A percentile compares a stretch with the other conserved stretches of the same genome.
Conservation (phyloP, 2,113 vertebrate genomes). For the Myiopsitta monachus region DNA sequence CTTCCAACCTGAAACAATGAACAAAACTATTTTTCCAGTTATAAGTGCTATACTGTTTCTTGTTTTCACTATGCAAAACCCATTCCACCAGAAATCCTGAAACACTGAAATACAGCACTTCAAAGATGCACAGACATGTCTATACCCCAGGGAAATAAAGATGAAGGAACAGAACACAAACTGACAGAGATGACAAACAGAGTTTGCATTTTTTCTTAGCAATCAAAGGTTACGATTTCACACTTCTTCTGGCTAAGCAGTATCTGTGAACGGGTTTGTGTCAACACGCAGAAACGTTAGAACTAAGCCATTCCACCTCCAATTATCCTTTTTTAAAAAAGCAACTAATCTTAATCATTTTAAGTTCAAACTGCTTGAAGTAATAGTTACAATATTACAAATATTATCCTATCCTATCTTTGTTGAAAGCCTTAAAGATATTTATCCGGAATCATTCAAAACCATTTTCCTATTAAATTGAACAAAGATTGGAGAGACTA, state of each 20-base stretch:
- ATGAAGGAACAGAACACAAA: background rate
- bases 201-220: background rate
- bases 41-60: background rate
- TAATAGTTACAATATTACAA: background rate
- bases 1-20: background rate
- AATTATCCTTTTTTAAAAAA: background rate
- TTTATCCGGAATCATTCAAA: background rate
- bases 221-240: background rate
- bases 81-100: background rate
- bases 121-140: background rate
- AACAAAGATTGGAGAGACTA: background rate
- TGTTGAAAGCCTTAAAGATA: background rate
- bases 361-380: background rate
- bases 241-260: background rate
- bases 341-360: background rate
- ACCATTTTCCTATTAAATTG: background rate
- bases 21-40: background rate
- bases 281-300: background rate
- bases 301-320: background rate
- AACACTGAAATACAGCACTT: background rate
- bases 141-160: background rate
- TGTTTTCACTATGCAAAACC: background rate
- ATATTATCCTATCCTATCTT: background rate
- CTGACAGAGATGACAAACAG: background rate
- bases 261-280: background rate